Evolutionary conservation across 2,888 invertebrate genomes (phyloP).

Genomic region (Heliconius erato): DNA sequence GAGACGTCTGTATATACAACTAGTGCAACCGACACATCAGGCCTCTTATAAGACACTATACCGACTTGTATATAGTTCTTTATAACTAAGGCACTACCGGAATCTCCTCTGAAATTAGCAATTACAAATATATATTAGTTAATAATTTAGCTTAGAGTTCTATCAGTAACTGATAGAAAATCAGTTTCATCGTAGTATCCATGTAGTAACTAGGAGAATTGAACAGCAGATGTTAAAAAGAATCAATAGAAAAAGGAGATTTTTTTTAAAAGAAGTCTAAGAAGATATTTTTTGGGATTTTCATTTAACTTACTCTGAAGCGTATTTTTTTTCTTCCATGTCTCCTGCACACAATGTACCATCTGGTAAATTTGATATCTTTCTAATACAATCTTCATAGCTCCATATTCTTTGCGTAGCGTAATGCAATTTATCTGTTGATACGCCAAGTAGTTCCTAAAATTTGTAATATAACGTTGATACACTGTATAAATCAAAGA

Average conservation of each 20-base stretch:
- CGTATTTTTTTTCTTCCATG: constrained; percentile 30
- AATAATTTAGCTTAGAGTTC: background rate
- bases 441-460: constrained; percentile 32
- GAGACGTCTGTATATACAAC: constrained; percentile 59
- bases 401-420: constrained; percentile 35
- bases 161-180: no score
- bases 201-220: background rate
- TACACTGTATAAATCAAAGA: background rate
- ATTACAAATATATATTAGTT: background rate
- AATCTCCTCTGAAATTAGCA: constrained; percentile 59
- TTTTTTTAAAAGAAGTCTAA: no score
- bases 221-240: background rate
- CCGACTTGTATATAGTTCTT: constrained; percentile 61
- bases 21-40: constrained; percentile 44
- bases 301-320: constrained; percentile 40
- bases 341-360: constrained; percentile 45
- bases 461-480: background rate
- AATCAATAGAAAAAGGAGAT: no score
- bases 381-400: constrained; percentile 25
- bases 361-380: constrained; percentile 29
- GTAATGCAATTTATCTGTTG: constrained; percentile 38
- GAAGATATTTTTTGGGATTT: background rate
- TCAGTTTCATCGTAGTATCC: background rate
- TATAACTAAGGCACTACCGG: constrained; percentile 61
- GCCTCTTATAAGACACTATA: constrained; percentile 62